Base-by-base conservation (phyloP, 64 coral and sea anemone species). In the Pachyseris speciosa region DNA sequence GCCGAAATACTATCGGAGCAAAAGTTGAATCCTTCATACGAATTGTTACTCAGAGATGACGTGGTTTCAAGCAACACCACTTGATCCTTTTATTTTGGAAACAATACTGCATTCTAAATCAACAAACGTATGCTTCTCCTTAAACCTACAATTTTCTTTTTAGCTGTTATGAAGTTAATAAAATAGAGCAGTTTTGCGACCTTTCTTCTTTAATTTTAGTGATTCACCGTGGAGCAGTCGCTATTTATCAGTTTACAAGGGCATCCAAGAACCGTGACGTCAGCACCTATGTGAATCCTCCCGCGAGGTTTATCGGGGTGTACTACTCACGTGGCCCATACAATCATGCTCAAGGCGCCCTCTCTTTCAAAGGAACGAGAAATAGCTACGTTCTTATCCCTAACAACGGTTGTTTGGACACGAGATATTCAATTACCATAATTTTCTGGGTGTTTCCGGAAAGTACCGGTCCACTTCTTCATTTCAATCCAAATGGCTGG, bases 331-430 rank as follows among this genome's bases (percentile, higher is more conserved):
- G 40, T 74, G 89, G 89, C 16, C 89, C 89, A n/a, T 77, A 91
- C 61, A 59, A 64, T 1, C 64, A 84, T 84, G 77, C 77, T 20
- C 17, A 41, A 49, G 78, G 89, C 36, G 64, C 89, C 1, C 33
- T 91, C 2, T 83, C 48, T 22, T 91, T 91, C 34, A 91, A 34
- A 11, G 89, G 89, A 57, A 73, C 27, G 41, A 12, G 89, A 58
- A 60, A 65, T 22, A 96, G 94, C 53, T 96, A 85, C 57, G 67
- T 92, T 13, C 77, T 84, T 41, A 96, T 96, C 24, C 85, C 94
- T 27, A 96, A 96, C 50, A 65, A 13, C 30, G 27, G 39, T 9
- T 74, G 52, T 45, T 37, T 96, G 49, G 94, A 96, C 77, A 47
- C 91, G 15, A 58, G 51, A 32, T 84, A 72, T 3, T 96, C 94